These are phyloP conservation scores for Serinus canaria DNA, from an alignment of 2,113 vertebrate species.

Conservation along the genomic window DNA sequence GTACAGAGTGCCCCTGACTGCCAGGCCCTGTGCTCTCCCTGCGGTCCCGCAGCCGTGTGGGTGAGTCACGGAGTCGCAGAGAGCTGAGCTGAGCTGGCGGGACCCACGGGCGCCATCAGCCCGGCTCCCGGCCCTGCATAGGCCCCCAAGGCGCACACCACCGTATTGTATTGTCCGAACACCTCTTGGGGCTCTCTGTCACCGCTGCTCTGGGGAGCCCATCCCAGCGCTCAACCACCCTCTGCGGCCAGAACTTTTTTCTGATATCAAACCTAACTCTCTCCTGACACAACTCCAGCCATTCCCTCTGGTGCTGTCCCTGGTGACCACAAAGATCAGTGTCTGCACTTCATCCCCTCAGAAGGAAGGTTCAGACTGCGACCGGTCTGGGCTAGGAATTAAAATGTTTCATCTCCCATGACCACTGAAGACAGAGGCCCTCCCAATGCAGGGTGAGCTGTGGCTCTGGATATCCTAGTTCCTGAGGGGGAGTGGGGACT, in stretches of 20 bases:
- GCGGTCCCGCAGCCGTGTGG: fast-evolving
- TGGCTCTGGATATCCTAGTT: not conserved
- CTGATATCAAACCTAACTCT: not conserved
- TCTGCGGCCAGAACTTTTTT: not conserved
- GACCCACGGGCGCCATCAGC: not conserved
- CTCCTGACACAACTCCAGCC: not conserved
- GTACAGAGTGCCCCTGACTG: not conserved
- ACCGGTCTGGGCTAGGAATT: not conserved
- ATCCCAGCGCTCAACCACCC: no score
- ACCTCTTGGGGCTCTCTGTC: not conserved
- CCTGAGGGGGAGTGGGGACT: fast-evolving
- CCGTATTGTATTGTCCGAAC: not conserved
- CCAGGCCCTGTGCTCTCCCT: not conserved
- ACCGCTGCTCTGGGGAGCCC: not conserved
- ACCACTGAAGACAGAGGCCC: not conserved
- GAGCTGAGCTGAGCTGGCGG: not conserved
- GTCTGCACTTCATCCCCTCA: not conserved
- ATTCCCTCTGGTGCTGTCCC: not conserved
- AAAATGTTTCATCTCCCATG: not conserved
- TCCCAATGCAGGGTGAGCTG: not conserved
- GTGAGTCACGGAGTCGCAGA: not conserved
- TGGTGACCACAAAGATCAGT: not conserved
- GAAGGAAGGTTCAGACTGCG: not conserved
- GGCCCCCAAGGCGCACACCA: no score
- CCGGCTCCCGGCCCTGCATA: not conserved